Evolutionary conservation across 2,797 vertebrate genomes (phyloP), one percentile per base, ranked within the genome.

Genomic region (Anguilla anguilla): DNA sequence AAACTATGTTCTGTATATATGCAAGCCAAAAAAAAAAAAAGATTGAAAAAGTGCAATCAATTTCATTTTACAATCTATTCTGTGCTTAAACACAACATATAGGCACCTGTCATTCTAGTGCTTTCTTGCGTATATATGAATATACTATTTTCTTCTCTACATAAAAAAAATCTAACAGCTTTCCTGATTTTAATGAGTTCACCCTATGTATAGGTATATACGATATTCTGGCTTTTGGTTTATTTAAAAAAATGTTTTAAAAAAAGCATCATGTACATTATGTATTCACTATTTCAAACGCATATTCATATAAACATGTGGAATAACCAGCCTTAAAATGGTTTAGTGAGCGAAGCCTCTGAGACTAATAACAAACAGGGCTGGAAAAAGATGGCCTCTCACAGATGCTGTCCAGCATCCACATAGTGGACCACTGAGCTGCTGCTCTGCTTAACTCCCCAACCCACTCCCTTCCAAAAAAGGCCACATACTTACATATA

Each of bases 101-200:
- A 82, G 79, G 79, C 79, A 82, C 79, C 79, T 82, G 19, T 51
- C 43, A 82, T 51, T 82, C 79, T 82, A 82, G 79, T 82, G 19
- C 79, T 82, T 82, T 82, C 35, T 13, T 39, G 39, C 19, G 39
- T 39, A 77, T 22, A 81, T 28, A 81, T 28, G 7, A 25, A 81
- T 10, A 46, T 22, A 51, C 39, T 19, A 79, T 79, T 79, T 43
- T 79, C 15, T 46, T 79, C 74, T 79, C 46, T 51, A 11, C 10
- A 82, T 17, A 51, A 82, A n/a, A 46, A 77, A 77, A 82, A 51
- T 22, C 43, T 51, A 82, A 82, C 25, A 15, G 39, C 79, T n/a
- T n/a, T 43, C 19, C 25, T 25, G 43, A 82, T 82, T 82, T 82
- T 51, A 82, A 77, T 19, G 9, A 72, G 9, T 10, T 28, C 28